phyloP scores from a whole-genome alignment of 2,888 invertebrate species.

The Habroteleia sp. region DNA sequence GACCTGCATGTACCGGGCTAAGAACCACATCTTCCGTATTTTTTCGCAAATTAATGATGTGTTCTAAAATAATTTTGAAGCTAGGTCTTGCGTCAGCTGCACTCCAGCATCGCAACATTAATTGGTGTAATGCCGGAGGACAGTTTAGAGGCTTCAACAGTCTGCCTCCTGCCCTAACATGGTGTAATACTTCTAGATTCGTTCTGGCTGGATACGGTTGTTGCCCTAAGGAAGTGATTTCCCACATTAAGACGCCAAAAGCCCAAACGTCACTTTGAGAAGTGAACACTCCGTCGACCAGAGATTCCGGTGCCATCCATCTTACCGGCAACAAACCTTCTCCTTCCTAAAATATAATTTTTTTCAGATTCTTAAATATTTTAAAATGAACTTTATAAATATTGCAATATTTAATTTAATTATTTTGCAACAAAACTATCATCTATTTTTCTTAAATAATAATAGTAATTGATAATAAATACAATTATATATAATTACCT shows the following conservation, averaged over 20 bases:
- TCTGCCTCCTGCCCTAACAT: constrained; percentile 93
- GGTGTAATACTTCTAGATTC: constrained; percentile 95
- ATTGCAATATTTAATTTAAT: too few relatives aligned
- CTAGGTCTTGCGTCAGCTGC: constrained; percentile 91
- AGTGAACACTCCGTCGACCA: constrained; percentile 97
- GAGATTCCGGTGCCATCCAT: constrained; percentile 99
- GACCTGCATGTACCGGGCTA: constrained; percentile 77
- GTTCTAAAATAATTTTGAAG: constrained; percentile 90
- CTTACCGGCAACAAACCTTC: constrained; percentile 94
- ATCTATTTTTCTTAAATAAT: too few relatives aligned
- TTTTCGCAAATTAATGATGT: constrained; percentile 73
- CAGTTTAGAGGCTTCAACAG: constrained; percentile 92
- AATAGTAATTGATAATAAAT: too few relatives aligned
- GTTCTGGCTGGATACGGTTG: constrained; percentile 97
- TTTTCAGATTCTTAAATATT: too few relatives aligned
- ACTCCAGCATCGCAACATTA: constrained; percentile 95
- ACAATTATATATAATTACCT: constrained; percentile 84
- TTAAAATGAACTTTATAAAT: too few relatives aligned
- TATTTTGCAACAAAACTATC: too few relatives aligned
- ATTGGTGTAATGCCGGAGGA: constrained; percentile 89
- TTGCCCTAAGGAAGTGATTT: constrained; percentile 97
- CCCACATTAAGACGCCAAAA: constrained; percentile 97
- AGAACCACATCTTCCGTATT: constrained; percentile 75
- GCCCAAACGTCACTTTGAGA: constrained; percentile 99
- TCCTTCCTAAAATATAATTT: constrained; percentile 71